Base-by-base conservation (phyloP, 2,888 invertebrate species). In the Acanthosepion pharaonis region DNA sequence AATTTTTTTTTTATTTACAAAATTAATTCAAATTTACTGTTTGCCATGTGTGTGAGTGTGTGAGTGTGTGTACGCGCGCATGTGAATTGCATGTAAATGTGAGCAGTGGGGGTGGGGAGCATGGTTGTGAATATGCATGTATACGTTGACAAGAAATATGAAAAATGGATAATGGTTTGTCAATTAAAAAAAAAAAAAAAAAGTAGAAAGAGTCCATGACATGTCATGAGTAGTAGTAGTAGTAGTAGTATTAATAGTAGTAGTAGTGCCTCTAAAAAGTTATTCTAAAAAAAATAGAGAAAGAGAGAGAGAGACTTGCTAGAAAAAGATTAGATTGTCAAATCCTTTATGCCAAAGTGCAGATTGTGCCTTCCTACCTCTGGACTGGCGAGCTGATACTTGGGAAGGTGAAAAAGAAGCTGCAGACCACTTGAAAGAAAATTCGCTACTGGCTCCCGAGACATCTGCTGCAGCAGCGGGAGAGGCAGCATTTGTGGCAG, bases 281-380 rank as follows among this genome's bases (percentile, higher is more conserved):
- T 64, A 59, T n/a, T n/a, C 48, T 28, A 64, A 59, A 55, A 55
- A 59, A 94, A 49, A 28, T 91, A 94, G 23, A 94, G 23, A 9
- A 42, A 15, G 51, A 91, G 23, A 49, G 28, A n/a, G 20, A 78
- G 20, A 78, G 8, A n/a, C n/a, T 78, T 11, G 33, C 94, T 95
- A 96, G 49, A 96, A 95, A 94, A 96, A 96, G 92, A 95, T 95
- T 94, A 96, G 95, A 95, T 95, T 96, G 95, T 96, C 96, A 64
- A 96, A 94, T 91, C 96, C 96, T 95, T 96, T 96, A 94, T 95
- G 96, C 96, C 96, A 96, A 94, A 96, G 95, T 93, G 95, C 95
- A 91, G 95, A 95, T 95, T 96, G 96, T 91, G 95, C 95, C 94
- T 96, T 95, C 96, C 96, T 96, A 97, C 97, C 97, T 96, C 96